Evolutionary conservation across 2,888 invertebrate genomes (phyloP), one percentile per base, ranked within the genome.

Genomic region (Spodoptera picta): DNA sequence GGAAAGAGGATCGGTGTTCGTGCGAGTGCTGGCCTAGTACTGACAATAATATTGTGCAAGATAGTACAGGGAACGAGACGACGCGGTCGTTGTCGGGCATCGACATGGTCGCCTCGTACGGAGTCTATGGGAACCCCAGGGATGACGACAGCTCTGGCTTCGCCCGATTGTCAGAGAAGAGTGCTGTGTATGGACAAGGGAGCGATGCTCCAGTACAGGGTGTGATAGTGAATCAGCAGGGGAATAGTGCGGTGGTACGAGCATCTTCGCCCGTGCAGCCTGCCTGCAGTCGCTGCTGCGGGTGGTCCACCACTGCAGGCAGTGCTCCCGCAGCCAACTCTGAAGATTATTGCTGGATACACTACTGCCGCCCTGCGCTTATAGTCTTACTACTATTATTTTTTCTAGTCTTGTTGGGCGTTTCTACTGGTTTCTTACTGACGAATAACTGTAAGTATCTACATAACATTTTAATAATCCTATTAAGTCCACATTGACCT

Each of bases 381-480:
- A 95, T 95, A 79, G 91, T 95, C 44, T 86, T 95, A 58, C 87
- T 95, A 60, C 87, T 95, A 68, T 87, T 95, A 73, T 93, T 95
- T 90, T 95, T 95, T 89, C 87, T 95, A 83, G 92, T 95, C 73
- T 87, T 95, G 83, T 91, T 95, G 88, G 95, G 95, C 69, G 93
- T 95, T 71, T 93, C 95, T 79, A 95, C 95, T 85, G 95, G 95
- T 85, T 94, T 95, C 80, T 89, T 95, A 87, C 88, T 95, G 84
- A 95, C 95, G 82, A 95, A 95, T 89, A 95, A 95, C 86, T 95
- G 95, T 95, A 86, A 95, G 95, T 95, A 91, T 73, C 27, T 41
- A 60, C 43, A 56, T 43, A 51, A 0, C 9, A 69, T 47, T 60
- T 66, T 46, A 62, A 62, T 77, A 68, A 68, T 69, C 44, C 46